These are phyloP conservation scores for Blastobasis adustella DNA, from an alignment of 2,888 invertebrate species.

Conservation along the genomic window DNA sequence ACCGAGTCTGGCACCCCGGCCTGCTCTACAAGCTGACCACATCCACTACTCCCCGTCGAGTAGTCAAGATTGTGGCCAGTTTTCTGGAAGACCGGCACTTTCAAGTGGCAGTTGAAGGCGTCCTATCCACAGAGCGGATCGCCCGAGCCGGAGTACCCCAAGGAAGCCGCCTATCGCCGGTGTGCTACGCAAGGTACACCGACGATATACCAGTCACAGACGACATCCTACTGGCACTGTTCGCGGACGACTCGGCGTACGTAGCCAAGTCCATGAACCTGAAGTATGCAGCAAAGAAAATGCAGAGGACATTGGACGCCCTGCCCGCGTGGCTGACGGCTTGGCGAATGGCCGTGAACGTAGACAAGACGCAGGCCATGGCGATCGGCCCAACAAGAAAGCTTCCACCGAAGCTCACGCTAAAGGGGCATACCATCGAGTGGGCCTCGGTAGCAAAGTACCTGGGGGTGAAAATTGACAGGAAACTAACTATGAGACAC, in stretches of 20 bases:
- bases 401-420: not conserved
- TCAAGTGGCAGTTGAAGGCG: slow-evolving; percentile 12
- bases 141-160: slow-evolving; percentile 17
- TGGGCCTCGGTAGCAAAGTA: slow-evolving; percentile 11
- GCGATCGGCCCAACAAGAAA: not conserved
- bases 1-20: not conserved
- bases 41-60: slow-evolving; percentile 6
- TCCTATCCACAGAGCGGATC: slow-evolving; percentile 1
- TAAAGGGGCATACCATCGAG: slow-evolving; percentile 4
- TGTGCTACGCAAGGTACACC: too few relatives aligned
- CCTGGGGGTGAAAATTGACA: slow-evolving; percentile 17
- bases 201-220: too few relatives aligned
- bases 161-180: too few relatives aligned
- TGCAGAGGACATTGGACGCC: not conserved
- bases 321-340: not conserved
- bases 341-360: not conserved
- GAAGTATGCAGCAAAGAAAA: slow-evolving; percentile 1
- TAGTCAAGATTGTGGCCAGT: slow-evolving; percentile 10
- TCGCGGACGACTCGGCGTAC: slow-evolving; percentile 13
- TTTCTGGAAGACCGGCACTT: slow-evolving; percentile 15
- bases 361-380: slow-evolving; percentile 1
- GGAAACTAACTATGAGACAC: slow-evolving; percentile 10
- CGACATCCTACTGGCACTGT: slow-evolving; percentile 10
- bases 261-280: slow-evolving; percentile 10
- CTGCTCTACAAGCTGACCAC: slow-evolving; percentile 16